These are phyloP conservation scores for Thera britannica DNA, from an alignment of 2,888 invertebrate species.

Conservation along the genomic window DNA sequence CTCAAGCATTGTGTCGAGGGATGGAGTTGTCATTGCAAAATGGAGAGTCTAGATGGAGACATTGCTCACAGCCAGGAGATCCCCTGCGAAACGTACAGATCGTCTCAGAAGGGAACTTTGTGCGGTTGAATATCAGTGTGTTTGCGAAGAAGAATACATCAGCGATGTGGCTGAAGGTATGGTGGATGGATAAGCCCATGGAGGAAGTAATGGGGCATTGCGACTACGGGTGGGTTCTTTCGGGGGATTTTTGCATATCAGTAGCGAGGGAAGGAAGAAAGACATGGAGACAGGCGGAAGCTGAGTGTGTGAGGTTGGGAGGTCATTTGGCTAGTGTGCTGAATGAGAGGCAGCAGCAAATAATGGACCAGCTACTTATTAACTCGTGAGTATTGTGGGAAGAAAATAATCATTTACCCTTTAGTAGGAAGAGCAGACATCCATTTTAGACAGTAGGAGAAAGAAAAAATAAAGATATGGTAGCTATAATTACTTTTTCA, in stretches of 20 bases:
- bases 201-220: conserved; percentile 87
- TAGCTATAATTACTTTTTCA: neutral
- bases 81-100: conserved; percentile 85
- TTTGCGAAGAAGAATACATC: conserved; percentile 68
- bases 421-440: too few relatives aligned
- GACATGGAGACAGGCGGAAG: conserved; percentile 88
- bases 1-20: conserved; percentile 79
- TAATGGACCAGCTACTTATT: conserved; percentile 86
- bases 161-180: conserved; percentile 84
- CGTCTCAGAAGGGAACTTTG: conserved; percentile 84
- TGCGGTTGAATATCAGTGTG: conserved; percentile 78
- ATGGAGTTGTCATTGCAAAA: conserved; percentile 85
- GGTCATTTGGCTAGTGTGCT: conserved; percentile 89
- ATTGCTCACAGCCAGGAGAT: conserved; percentile 85
- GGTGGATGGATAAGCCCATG: conserved; percentile 87
- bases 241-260: conserved; percentile 87
- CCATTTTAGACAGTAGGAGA: too few relatives aligned
- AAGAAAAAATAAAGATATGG: neutral
- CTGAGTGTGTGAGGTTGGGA: conserved; percentile 86
- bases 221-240: conserved; percentile 89
- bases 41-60: conserved; percentile 84
- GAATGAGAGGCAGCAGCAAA: conserved; percentile 86
- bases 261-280: conserved; percentile 84
- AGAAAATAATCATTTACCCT: too few relatives aligned
- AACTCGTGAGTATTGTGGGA: conserved; percentile 82